A percentile compares a stretch with the other conserved stretches of the same genome.
Conservation (phyloP, 2,797 vertebrate genomes). For the Myotis findleyi region DNA sequence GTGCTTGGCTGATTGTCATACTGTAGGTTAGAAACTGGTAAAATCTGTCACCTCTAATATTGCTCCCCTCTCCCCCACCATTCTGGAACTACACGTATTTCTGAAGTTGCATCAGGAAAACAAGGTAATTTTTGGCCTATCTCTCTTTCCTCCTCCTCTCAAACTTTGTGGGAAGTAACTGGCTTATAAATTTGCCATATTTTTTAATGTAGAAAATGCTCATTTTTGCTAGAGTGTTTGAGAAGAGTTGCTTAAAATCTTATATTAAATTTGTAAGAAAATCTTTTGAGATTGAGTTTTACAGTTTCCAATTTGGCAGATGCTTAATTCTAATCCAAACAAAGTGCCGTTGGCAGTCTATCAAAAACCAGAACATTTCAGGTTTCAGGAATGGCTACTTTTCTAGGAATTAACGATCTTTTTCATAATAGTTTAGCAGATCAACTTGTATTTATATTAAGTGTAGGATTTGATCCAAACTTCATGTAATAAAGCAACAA, state of each 20-base stretch:
- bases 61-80: background rate
- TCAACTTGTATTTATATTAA: conserved; percentile 68
- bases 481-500: background rate
- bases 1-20: background rate
- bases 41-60: background rate
- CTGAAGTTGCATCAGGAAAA: background rate
- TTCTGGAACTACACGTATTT: background rate
- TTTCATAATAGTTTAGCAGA: conserved; percentile 66
- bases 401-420: conserved; percentile 73
- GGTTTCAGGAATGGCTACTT: conserved; percentile 75
- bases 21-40: background rate
- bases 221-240: conserved; percentile 64
- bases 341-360: conserved; percentile 51
- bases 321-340: conserved; percentile 66
- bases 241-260: conserved; percentile 31
- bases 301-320: conserved; percentile 72
- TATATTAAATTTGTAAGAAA: conserved; percentile 31
- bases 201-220: background rate
- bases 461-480: conserved; percentile 64
- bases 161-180: background rate
- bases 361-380: conserved; percentile 68
- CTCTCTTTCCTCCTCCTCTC: background rate
- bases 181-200: background rate
- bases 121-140: background rate
- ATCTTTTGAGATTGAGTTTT: conserved; percentile 48